Conservation (phyloP, 2,113 vertebrate species). For the Mungos mungo region DNA sequence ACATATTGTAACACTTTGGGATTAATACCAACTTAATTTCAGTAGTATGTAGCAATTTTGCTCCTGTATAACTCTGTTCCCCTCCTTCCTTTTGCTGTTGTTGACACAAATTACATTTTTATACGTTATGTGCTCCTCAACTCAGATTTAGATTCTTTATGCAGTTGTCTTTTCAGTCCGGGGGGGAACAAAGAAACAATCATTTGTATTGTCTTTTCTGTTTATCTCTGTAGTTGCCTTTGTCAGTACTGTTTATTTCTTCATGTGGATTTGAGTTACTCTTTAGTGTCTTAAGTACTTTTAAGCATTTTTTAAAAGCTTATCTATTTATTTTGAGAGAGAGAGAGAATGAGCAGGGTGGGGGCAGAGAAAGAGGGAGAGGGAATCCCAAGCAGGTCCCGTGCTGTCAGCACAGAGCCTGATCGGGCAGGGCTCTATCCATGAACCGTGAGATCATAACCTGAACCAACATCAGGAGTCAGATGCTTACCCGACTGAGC, state of each 20-base stretch:
- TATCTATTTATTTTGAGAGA: too few species aligned
- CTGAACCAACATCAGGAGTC: too few species aligned
- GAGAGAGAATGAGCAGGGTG: too few species aligned
- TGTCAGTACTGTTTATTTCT: not conserved
- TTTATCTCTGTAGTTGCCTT: not conserved
- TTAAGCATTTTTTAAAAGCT: not conserved
- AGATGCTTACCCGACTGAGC: too few species aligned
- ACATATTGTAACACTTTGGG: not conserved
- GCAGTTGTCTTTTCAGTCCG: not conserved
- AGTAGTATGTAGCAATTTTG: not conserved
- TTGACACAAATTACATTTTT: not conserved
- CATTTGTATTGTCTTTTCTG: not conserved
- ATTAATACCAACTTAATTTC: conserved; percentile 3
- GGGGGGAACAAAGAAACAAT: not conserved
- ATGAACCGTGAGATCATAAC: too few species aligned
- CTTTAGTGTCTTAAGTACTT: not conserved
- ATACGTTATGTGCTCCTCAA: not conserved
- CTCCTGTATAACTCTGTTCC: not conserved
- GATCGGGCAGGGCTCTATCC: too few species aligned
- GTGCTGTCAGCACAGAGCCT: too few species aligned
- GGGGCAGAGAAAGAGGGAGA: too few species aligned
- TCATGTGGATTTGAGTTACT: not conserved
- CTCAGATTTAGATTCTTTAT: not conserved
- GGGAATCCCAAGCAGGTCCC: too few species aligned
- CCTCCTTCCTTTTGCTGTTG: not conserved